Percentiles rank a stretch among this genome's conserved stretches.
phyloP scores from a whole-genome alignment of 2,888 invertebrate genomes.

The Orchesellides sinensis region DNA sequence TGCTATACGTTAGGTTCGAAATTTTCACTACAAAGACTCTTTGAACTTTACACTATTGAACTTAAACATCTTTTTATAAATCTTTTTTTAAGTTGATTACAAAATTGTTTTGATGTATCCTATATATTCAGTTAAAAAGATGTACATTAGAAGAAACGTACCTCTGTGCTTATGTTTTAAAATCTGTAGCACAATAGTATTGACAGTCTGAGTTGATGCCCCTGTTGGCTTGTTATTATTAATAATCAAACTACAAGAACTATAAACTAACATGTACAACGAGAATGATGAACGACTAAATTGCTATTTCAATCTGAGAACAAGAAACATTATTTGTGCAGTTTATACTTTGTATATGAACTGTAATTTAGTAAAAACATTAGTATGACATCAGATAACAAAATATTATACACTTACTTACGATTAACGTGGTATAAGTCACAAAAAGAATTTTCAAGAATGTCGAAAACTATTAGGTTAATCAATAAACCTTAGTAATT shows the following conservation, averaged over 20 bases:
- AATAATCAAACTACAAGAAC: constrained; percentile 12
- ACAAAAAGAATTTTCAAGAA: constrained; percentile 20
- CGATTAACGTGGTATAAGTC: constrained; percentile 41
- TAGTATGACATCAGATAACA: constrained; percentile 34
- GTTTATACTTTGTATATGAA: constrained; percentile 47
- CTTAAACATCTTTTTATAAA: constrained; percentile 8
- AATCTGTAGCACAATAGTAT: constrained; percentile 12
- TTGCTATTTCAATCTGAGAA: constrained; percentile 15
- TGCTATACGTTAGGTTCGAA: constrained; percentile 39
- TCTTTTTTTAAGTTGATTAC: constrained; percentile 5
- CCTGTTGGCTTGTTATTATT: constrained; percentile 3
- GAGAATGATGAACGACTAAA: constrained; percentile 56
- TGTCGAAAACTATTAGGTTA: no score
- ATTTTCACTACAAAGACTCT: constrained; percentile 23
- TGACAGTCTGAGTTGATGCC: constrained; percentile 37
- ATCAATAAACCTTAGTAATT: no score
- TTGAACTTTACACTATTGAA: constrained; percentile 23
- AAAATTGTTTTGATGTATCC: neutral
- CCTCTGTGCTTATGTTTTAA: constrained; percentile 42
- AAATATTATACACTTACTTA: constrained; percentile 19
- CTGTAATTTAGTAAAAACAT: constrained; percentile 17
- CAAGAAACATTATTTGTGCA: constrained; percentile 24
- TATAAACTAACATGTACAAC: constrained; percentile 50
- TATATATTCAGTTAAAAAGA: neutral
- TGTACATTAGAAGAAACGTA: constrained; percentile 8